Conservation (phyloP, 2,888 invertebrate genomes). For the Tridacna gigas region DNA sequence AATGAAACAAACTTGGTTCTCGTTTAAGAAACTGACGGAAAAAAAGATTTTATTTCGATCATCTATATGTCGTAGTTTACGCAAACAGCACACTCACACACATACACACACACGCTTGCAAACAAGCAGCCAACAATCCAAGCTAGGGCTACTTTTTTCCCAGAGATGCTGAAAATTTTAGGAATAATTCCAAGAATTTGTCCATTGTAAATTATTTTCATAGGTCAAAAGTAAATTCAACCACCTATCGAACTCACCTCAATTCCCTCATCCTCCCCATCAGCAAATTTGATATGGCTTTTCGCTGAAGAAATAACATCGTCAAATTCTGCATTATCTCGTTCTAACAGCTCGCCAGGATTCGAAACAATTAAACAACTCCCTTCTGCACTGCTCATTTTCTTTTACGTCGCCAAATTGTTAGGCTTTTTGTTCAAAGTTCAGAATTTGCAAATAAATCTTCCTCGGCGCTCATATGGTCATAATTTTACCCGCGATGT, state of each 20-base stretch:
- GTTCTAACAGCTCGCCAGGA: slow-evolving; percentile 6
- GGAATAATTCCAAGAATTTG: not conserved
- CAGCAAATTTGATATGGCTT: not conserved
- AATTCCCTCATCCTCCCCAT: not conserved
- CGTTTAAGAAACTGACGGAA: too few species aligned
- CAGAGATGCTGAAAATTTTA: not conserved
- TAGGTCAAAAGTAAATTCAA: not conserved
- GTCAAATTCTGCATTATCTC: not conserved
- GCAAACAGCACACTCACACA: too few species aligned
- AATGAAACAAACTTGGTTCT: too few species aligned
- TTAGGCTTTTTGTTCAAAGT: too few species aligned
- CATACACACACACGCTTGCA: too few species aligned
- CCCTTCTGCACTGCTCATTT: slow-evolving; percentile 3
- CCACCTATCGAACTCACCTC: slow-evolving; percentile 2
- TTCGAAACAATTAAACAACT: slow-evolving; percentile 4
- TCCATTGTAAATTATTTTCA: not conserved
- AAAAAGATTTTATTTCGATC: too few species aligned
- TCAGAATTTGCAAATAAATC: too few species aligned
- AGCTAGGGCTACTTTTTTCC: too few species aligned
- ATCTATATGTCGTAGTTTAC: too few species aligned
- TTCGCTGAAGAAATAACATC: slow-evolving; percentile 3
- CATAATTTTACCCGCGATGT: slow-evolving; percentile 11
- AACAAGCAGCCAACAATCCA: too few species aligned
- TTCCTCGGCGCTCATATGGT: not conserved
- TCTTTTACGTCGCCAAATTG: not conserved